Percentiles rank a stretch among this genome's conserved stretches.
phyloP scores from a whole-genome alignment of 2,888 invertebrate genomes.

The Lampropteryx suffumata region DNA sequence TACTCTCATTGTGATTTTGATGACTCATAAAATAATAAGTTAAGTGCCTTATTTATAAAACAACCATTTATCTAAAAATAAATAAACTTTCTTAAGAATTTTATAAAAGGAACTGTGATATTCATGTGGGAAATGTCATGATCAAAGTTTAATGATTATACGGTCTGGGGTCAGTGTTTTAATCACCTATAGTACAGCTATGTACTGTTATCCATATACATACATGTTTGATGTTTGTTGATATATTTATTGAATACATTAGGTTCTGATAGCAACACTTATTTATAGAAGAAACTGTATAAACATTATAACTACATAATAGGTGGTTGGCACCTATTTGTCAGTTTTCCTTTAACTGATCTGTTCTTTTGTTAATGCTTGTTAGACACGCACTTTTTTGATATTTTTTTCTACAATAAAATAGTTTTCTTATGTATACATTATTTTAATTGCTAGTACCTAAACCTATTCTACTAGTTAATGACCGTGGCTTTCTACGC shows the following conservation, averaged over 20 bases:
- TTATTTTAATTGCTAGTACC: too few species aligned
- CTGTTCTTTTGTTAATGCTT: slow-evolving; percentile 2
- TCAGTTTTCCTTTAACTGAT: too few species aligned
- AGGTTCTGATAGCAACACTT: too few species aligned
- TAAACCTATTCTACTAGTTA: too few species aligned
- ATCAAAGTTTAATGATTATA: slow-evolving; percentile 43
- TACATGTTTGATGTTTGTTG: slow-evolving; percentile 4
- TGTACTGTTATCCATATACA: slow-evolving; percentile 10
- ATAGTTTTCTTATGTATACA: neutral
- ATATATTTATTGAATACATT: neutral
- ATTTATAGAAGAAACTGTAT: too few species aligned
- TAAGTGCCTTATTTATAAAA: slow-evolving; percentile 24
- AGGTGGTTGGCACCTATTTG: too few species aligned
- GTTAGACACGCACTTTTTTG: slow-evolving; percentile 1
- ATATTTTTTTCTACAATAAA: neutral
- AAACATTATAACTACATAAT: too few species aligned
- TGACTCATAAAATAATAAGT: slow-evolving; percentile 5
- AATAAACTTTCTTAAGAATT: too few species aligned
- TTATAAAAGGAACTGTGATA: slow-evolving; percentile 37
- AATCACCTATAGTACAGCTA: slow-evolving; percentile 19
- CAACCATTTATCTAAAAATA: neutral
- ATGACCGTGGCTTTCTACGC: too few species aligned
- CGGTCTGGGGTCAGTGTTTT: slow-evolving; percentile 27
- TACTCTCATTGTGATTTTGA: too few species aligned
- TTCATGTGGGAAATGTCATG: slow-evolving; percentile 36